phyloP scores from a whole-genome alignment of 2,113 vertebrate genomes.

The Psittacula cyanocephala region DNA sequence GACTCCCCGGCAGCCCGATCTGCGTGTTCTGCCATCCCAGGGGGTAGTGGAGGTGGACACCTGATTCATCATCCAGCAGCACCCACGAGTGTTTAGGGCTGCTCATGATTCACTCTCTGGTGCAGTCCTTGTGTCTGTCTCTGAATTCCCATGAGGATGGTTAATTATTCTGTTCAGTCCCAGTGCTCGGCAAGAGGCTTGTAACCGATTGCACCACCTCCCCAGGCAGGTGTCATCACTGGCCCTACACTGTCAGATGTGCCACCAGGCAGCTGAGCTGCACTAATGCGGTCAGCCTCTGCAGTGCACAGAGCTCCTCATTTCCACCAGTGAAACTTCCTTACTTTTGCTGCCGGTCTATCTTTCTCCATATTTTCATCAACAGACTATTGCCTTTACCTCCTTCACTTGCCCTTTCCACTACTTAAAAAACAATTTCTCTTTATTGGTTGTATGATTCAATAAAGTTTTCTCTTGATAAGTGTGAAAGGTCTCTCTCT shows the following conservation, averaged over 20 bases:
- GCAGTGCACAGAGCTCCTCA: neutral
- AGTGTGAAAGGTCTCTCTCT: slow-evolving; percentile 63
- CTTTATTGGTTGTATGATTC: slow-evolving; percentile 37
- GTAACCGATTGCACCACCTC: neutral
- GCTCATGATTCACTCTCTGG: neutral
- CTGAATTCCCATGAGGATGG: neutral
- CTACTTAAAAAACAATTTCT: slow-evolving; percentile 8
- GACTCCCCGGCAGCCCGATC: neutral
- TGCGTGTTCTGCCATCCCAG: neutral
- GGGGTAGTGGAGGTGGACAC: neutral
- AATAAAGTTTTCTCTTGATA: slow-evolving; percentile 65
- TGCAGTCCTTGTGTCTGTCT: neutral
- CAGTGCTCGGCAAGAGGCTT: neutral
- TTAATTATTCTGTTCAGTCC: neutral
- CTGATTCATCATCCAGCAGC: neutral
- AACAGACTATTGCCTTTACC: neutral
- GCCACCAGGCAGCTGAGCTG: neutral
- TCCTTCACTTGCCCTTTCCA: slow-evolving; percentile 17
- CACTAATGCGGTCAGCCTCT: neutral
- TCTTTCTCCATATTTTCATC: neutral
- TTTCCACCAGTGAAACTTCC: neutral
- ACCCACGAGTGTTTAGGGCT: neutral
- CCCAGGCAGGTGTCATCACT: neutral
- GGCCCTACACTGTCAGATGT: neutral
- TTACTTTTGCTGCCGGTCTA: neutral